Evolutionary conservation across 2,113 vertebrate species (phyloP), one percentile per base, ranked within the genome.

Genomic region (Seriola rivoliana): DNA sequence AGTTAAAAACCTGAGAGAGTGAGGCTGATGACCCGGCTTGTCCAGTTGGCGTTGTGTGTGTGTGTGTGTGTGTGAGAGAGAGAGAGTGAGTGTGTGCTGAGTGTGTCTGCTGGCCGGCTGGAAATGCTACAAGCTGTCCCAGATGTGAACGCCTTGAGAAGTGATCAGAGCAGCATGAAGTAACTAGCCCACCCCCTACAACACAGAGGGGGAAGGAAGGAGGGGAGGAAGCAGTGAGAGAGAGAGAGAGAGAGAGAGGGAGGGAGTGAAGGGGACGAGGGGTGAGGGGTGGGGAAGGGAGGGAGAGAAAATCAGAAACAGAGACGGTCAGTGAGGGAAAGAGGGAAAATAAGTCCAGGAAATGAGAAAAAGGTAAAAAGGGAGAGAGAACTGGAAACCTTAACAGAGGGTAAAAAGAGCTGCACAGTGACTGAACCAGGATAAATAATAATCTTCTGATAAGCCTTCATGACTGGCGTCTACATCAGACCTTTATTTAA

Each of bases 131-230:
- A 85, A 91, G 81, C 82, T 83, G 92, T 90, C 87, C 92, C 93
- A 95, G 93, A 95, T 95, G 95, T 90, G 91, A 85, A 82, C 90
- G 87, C 67, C 69, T 89, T 85, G 85, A 92, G 87, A 88, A 92
- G 83, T 77, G 82, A 88, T 91, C 90, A 76, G 83, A 87, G 85
- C 85, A 69, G 90, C 79, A 85, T 81, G 85, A 91, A 90, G 79
- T 54, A 87, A 89, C 74, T 14, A 82, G 78, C 88, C 88, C 91
- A 88, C 88, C 90, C 87, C 85, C 90, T 66, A 80, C 57, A 84
- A 58, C 76, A 57, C 73, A 69, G 64, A 83, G 80, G 82, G 76
- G 63, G 29, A 29, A 29, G 29, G 29, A 29, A 29, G 29, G 29
- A 29, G 29, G 78, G 34, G 52, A 81, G 66, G 52, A 73, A 73